Evolutionary conservation across 2,888 invertebrate species (phyloP).

Genomic region (Cheilosia scutellata): DNA sequence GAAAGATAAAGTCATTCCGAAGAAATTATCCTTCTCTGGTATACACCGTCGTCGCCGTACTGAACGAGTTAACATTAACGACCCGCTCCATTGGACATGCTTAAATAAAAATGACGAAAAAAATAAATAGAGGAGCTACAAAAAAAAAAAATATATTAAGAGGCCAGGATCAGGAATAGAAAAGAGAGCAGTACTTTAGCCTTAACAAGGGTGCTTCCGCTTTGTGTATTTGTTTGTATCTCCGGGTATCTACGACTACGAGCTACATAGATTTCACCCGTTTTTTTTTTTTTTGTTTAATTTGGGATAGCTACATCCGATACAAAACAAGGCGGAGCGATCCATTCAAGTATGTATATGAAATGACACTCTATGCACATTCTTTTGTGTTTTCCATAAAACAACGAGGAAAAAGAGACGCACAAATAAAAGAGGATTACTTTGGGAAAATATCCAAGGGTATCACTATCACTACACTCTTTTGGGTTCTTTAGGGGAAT

Average conservation of each 20-base stretch:
- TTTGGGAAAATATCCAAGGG: slow-evolving; percentile 58
- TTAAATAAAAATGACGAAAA: slow-evolving; percentile 56
- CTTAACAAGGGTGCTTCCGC: slow-evolving; percentile 61
- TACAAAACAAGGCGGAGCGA: slow-evolving; percentile 58
- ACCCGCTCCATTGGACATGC: slow-evolving; percentile 66
- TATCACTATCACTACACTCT: slow-evolving; percentile 15
- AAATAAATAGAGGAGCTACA: slow-evolving; percentile 11
- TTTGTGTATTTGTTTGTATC: slow-evolving; percentile 19
- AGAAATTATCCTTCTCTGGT: slow-evolving; percentile 58
- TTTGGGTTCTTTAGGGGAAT: slow-evolving; percentile 37
- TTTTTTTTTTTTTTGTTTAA: slow-evolving; percentile 27
- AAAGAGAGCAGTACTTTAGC: slow-evolving; percentile 56
- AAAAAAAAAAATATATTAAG: slow-evolving; percentile 52
- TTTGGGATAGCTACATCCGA: slow-evolving; percentile 20
- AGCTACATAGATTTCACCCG: slow-evolving; percentile 37
- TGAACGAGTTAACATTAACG: slow-evolving; percentile 71
- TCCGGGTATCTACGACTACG: slow-evolving; percentile 49
- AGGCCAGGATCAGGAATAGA: slow-evolving; percentile 32
- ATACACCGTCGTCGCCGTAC: background rate
- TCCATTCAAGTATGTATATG: slow-evolving; percentile 57
- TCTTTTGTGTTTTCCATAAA: slow-evolving; percentile 63
- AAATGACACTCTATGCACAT: slow-evolving; percentile 72
- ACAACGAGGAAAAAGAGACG: slow-evolving; percentile 40
- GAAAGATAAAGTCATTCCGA: slow-evolving; percentile 67
- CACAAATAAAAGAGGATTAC: slow-evolving; percentile 65